These are phyloP conservation scores for Acrocephalus kingi DNA, from an alignment of 2,113 vertebrate species.

Conservation along the genomic window DNA sequence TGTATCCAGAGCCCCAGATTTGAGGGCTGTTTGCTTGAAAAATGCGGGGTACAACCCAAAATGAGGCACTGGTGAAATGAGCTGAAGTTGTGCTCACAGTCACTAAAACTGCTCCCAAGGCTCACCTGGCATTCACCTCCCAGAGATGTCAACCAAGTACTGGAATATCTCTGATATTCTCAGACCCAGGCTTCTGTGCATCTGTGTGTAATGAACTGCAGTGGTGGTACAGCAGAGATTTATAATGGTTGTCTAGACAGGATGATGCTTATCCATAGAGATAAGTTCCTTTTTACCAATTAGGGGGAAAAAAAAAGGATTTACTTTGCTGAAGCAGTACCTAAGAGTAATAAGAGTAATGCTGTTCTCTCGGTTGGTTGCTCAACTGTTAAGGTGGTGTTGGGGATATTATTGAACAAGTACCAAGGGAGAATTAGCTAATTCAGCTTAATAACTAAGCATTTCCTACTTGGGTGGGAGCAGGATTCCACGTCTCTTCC, in stretches of 20 bases:
- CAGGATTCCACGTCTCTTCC: neutral
- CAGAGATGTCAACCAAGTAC: neutral
- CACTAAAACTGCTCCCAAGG: neutral
- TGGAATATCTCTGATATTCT: neutral
- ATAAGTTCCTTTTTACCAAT: slow-evolving; percentile 4
- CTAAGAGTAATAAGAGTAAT: neutral
- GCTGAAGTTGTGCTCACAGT: neutral
- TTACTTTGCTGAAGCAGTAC: neutral
- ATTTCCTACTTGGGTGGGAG: neutral
- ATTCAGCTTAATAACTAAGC: neutral
- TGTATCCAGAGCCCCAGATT: fast-evolving
- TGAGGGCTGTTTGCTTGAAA: neutral
- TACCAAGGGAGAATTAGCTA: neutral
- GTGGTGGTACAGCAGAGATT: neutral
- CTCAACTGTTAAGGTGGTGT: slow-evolving; percentile 8
- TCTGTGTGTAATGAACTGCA: neutral
- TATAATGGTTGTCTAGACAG: neutral
- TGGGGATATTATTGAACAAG: neutral
- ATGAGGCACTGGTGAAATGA: neutral
- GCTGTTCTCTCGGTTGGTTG: neutral
- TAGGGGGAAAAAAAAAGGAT: neutral
- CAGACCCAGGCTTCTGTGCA: neutral
- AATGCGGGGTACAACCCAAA: no score
- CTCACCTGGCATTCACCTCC: neutral
- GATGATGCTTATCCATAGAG: neutral